Evolutionary conservation across 2,797 vertebrate genomes (phyloP), one percentile per base, ranked within the genome.

Genomic region (Onychomys leucogaster): DNA sequence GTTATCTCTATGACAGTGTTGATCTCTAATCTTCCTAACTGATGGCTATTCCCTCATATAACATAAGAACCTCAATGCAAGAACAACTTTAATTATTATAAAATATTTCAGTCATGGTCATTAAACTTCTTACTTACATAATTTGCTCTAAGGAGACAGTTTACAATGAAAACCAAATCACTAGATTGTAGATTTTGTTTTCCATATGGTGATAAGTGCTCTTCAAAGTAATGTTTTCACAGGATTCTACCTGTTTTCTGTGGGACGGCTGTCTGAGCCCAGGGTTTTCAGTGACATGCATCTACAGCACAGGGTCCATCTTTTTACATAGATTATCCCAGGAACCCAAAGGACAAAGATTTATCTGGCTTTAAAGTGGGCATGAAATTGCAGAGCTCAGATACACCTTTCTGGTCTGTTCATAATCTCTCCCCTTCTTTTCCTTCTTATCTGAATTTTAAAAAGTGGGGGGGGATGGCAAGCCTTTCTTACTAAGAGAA

Each of bases 401-500:
- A 43, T 29, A 49, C 1, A 19, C 32, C 87, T 90, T 14, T 81
- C 13, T 94, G 85, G 84, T 77, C 46, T 87, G 12, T 76, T 73
- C 32, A 63, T 43, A 17, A 25, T 69, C 27, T 90, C 32, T 90
- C 85, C 71, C 32, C 6, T 57, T 83, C 41, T 76, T 13, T 37
- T 46, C 43, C n/a, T 82, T 92, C 92, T 91, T 71, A 91, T 65
- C 63, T 77, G 27, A 55, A 43, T 96, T 92, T 93, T 3, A n/a
- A 41, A 9, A 27, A 46, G 55, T 67, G 4, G 2, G 59, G 19
- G 57, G 57, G 65, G 65, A 76, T 59, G n/a, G 13, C 37, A 78
- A 73, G 87, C 43, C 6, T 73, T 29, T 84, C 93, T 94, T 83
- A 71, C 34, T 43, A 21, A 76, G 78, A 57, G 85, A 89, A 96